Evolutionary conservation across 1,140 invertebrate species (phyloP), one percentile per base, ranked within the genome.

Genomic region (Elysia chlorotica): DNA sequence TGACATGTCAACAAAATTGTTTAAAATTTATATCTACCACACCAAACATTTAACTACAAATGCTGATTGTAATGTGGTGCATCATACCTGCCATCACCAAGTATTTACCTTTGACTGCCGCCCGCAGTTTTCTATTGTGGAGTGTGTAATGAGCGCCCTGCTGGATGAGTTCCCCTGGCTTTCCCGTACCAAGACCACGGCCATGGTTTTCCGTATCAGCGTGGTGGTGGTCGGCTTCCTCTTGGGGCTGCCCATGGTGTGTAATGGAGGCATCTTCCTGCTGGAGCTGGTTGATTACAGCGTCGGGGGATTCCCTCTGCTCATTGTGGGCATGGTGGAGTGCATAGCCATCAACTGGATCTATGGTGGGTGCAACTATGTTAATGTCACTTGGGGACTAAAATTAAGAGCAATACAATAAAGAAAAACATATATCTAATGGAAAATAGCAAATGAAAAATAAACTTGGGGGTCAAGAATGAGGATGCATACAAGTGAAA

Each of bases 221-320:
- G 74, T 82, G 38, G 73, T 78, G 19, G 79, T 78, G 0, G 87
- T 91, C 31, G 92, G 91, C 77, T 92, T 92, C 76, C 73, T 90
- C 2, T 81, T 93, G 5, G 92, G 92, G 57, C 85, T 93, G 41
- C 91, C 92, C 0, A 92, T 93, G 92, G 90, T 92, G n/a, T 91
- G 91, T 54, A 87, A 91, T 73, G 86, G 93, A 79, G 93, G 93
- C 19, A 93, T 94, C 90, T 94, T 93, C 83, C 92, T 94, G 91
- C 87, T 95, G 14, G 93, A 94, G 81, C 79, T 95, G 70, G 93
- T 95, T 90, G 94, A 95, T 82, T 94, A 93, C 82, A 94, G 95
- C 81, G 93, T 94, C 0, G 93, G 93, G 35, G 95, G 94, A 78
- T 95, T 93, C 91, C 94, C 93, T 30, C 92, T 95, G 2, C 83